These are phyloP conservation scores for Triops cancriformis DNA, from an alignment of 1,140 invertebrate genomes.

Conservation along the genomic window DNA sequence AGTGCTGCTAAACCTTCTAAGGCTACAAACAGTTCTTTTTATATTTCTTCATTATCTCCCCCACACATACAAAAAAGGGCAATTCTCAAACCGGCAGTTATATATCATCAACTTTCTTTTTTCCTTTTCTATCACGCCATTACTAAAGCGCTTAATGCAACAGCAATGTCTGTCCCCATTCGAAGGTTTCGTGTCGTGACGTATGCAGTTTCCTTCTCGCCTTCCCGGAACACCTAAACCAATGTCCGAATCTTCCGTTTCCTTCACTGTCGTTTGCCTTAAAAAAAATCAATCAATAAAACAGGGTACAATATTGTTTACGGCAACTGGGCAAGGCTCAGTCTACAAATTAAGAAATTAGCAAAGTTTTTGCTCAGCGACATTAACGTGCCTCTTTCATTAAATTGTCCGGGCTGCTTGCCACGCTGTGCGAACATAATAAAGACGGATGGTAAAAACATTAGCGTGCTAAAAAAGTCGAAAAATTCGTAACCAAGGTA, in stretches of 20 bases:
- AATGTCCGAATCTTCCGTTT: neutral
- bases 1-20: too few relatives aligned
- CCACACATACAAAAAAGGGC: neutral
- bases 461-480: too few relatives aligned
- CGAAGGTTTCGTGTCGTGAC: neutral
- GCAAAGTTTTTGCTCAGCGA: too few relatives aligned
- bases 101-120: neutral
- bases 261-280: neutral
- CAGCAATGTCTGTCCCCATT: conserved; percentile 1
- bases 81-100: neutral
- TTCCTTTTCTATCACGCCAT: neutral
- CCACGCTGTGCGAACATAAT: too few relatives aligned
- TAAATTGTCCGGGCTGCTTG: too few relatives aligned
- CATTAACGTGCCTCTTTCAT: too few relatives aligned
- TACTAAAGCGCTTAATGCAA: neutral
- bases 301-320: neutral
- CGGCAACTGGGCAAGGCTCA: neutral
- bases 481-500: too few relatives aligned
- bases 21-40: neutral
- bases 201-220: neutral
- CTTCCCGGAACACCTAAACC: neutral
- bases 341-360: too few relatives aligned
- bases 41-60: neutral
- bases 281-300: neutral
- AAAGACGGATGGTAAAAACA: too few relatives aligned